Evolutionary conservation across 2,888 invertebrate genomes (phyloP).

Genomic region (Erebia ligea): DNA sequence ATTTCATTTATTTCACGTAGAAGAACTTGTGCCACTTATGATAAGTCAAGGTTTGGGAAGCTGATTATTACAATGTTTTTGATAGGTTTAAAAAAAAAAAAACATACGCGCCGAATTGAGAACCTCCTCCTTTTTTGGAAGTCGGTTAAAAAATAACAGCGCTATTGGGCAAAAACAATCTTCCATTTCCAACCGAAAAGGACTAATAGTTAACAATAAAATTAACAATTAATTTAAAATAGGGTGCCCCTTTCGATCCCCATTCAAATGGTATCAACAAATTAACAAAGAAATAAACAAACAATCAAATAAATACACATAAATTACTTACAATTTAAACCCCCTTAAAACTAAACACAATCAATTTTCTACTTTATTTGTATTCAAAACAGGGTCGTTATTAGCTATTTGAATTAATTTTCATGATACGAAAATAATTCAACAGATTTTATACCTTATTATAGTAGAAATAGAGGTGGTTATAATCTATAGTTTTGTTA

Average conservation of each 20-base stretch:
- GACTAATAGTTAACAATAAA: neutral
- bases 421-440: neutral
- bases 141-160: too few relatives aligned
- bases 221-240: neutral
- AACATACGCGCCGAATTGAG: too few relatives aligned
- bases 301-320: constrained; percentile 36
- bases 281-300: constrained; percentile 36
- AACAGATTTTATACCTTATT: neutral
- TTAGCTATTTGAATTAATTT: neutral
- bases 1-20: too few relatives aligned
- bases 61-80: too few relatives aligned
- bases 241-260: constrained; percentile 1
- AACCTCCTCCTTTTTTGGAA: too few relatives aligned
- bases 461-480: neutral
- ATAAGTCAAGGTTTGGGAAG: too few relatives aligned
- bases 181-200: neutral
- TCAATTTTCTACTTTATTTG: neutral
- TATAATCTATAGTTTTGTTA: neutral
- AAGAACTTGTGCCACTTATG: too few relatives aligned
- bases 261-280: constrained; percentile 29
- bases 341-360: constrained; percentile 9
- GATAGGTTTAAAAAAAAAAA: too few relatives aligned
- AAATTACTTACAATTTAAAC: constrained; percentile 23
- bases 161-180: too few relatives aligned
- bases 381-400: neutral